These are phyloP conservation scores for Labeo catla DNA, from an alignment of 2,113 vertebrate species.

Conservation along the genomic window DNA sequence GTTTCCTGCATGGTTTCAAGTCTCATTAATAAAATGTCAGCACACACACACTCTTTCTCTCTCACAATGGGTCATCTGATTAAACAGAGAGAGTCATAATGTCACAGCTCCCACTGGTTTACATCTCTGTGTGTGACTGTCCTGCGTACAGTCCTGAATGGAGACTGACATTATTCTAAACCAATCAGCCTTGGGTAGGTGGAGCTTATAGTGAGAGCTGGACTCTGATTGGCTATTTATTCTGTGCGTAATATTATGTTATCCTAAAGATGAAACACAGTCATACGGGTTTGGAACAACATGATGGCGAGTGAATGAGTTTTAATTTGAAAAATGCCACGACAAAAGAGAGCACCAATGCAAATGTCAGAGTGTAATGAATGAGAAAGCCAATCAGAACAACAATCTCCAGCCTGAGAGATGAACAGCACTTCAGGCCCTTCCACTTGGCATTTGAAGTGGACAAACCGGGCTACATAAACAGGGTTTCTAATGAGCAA, in stretches of 20 bases:
- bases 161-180: background rate
- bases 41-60: background rate
- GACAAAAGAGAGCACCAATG: background rate
- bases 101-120: background rate
- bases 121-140: background rate
- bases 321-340: background rate
- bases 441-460: constrained; percentile 32
- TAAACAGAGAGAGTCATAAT: background rate
- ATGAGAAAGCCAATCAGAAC: background rate
- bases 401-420: background rate
- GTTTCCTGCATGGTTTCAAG: constrained; percentile 33
- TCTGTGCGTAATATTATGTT: too few relatives aligned
- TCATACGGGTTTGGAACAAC: background rate
- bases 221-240: background rate
- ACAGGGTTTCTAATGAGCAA: constrained; percentile 28
- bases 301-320: background rate
- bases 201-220: background rate
- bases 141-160: background rate
- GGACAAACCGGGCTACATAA: constrained; percentile 57
- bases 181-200: background rate
- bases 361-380: background rate
- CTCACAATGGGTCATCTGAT: background rate
- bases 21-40: constrained; percentile 30
- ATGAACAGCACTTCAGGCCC: background rate
- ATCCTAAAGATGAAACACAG: background rate